Base-by-base conservation (phyloP, 2,113 vertebrate genomes). In the Struthidea cinerea region DNA sequence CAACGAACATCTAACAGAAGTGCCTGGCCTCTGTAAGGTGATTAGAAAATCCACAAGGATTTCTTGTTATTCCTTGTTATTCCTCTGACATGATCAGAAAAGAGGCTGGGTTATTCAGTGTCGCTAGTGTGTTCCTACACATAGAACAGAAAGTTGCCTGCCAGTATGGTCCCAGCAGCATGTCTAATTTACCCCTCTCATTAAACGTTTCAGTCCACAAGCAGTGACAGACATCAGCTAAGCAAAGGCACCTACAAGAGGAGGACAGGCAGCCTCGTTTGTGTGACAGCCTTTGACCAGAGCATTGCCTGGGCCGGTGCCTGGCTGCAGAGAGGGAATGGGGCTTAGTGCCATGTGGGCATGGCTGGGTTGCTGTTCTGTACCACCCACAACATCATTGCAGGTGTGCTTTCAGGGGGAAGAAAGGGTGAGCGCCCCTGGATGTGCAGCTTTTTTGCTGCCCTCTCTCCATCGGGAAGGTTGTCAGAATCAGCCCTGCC, bases 381-480 rank as follows among this genome's bases (percentile, higher is more conserved):
- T 8, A 33, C 14, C 53, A 37, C 32, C 14, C 14, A 44, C 37
- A 68, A 6, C 35, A 52, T 44, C 32, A 37, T 21, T 59, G 53
- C 11, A 22, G 27, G 11, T 37, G 14, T 44, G 44, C 37, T 59
- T 86, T 68, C 11, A 57, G 44, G 21, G 4, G 13, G 50, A 65
- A 65, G 13, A 57, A 75, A 47, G n/a, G 16, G 26, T 35, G 52
- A 35, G 11, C 10, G 21, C 3, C 16, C 30, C 26, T 30, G 24
- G 24, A 14, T 0, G 2, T 35, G 44, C 4, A 21, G 32, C 1
- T 4, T 50, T 42, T 50, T 76, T 32, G 4, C 26, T 11, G 27
- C 21, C 6, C 32, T 44, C 52, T 42, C 16, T 68, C 32, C 44
- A 10, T 3, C 17, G 11, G 14, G 37, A 42, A 35, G n/a, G 42